A percentile compares a stretch with the other conserved stretches of the same genome.
Evolutionary conservation across 2,888 invertebrate species (phyloP).

Genomic region (Chelonus formosanus): DNA sequence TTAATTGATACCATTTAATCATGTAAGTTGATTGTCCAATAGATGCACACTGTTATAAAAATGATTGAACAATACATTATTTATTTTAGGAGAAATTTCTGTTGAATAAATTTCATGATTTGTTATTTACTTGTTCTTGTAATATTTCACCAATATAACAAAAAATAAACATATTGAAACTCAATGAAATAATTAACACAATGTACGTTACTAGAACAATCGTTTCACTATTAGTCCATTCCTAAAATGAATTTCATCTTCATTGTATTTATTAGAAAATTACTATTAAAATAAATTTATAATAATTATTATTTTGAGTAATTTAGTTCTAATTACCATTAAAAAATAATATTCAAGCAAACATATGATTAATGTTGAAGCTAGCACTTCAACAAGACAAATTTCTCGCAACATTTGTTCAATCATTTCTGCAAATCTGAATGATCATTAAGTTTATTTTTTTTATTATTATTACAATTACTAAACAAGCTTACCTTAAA

Average conservation of each 20-base stretch:
- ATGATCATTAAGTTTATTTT: conserved; percentile 4
- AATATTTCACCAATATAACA: conserved; percentile 42
- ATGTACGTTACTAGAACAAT: conserved; percentile 33
- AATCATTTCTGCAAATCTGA: conserved; percentile 50
- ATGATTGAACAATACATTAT: no score
- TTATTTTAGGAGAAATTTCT: no score
- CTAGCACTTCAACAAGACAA: conserved; percentile 54
- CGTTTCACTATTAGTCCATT: conserved; percentile 38
- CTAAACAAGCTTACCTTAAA: conserved; percentile 42
- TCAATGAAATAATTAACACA: conserved; percentile 33
- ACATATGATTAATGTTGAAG: conserved; percentile 55
- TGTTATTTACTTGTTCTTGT: no score
- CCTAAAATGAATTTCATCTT: conserved; percentile 3
- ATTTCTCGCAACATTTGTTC: conserved; percentile 50
- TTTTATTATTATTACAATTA: no score
- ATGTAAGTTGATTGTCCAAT: conserved; percentile 45
- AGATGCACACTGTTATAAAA: conserved; percentile 40
- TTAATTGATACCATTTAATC: conserved; percentile 41
- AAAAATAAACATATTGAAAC: conserved; percentile 44
- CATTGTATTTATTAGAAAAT: not conserved
- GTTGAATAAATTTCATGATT: no score
- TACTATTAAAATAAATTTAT: not conserved
- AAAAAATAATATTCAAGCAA: conserved; percentile 55
- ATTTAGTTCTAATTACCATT: conserved; percentile 42
- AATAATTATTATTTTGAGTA: not conserved